Conservation (phyloP, 2,888 invertebrate genomes). For the Tenthredo scrophulariae region DNA sequence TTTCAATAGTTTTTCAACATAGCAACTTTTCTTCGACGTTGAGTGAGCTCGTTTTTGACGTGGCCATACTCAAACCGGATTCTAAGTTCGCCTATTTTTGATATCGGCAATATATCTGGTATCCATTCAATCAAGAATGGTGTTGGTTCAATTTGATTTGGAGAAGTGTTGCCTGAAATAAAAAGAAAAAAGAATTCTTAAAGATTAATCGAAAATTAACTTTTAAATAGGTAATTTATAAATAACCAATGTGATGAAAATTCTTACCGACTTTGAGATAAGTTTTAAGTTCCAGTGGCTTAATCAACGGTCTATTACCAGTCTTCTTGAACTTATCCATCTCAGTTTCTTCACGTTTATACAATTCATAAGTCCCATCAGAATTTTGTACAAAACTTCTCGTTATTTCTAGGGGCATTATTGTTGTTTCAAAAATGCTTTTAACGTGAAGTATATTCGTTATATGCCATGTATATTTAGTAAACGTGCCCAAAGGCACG, state of each 20-base stretch:
- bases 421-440: constrained; percentile 86
- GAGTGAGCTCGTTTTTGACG: constrained; percentile 79
- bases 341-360: constrained; percentile 76
- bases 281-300: constrained; percentile 83
- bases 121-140: constrained; percentile 89
- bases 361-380: constrained; percentile 82
- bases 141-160: constrained; percentile 81
- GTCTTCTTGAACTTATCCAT: constrained; percentile 75
- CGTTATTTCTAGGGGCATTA: constrained; percentile 83
- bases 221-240: not conserved
- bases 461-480: constrained; percentile 87
- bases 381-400: constrained; percentile 83
- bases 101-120: constrained; percentile 85
- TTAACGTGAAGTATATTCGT: constrained; percentile 86
- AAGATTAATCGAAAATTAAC: not conserved
- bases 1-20: constrained; percentile 67
- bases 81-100: constrained; percentile 86
- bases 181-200: constrained; percentile 40
- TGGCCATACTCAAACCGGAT: constrained; percentile 87
- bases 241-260: not conserved
- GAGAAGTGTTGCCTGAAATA: constrained; percentile 78
- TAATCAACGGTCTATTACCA: constrained; percentile 78
- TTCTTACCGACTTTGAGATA: constrained; percentile 83
- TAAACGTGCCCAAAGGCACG: constrained; percentile 84
- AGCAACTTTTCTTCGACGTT: constrained; percentile 68